A percentile compares a stretch with the other conserved stretches of the same genome.
These are phyloP conservation scores for Coendou prehensilis DNA, from an alignment of 2,797 vertebrate genomes.

Conservation along the genomic window DNA sequence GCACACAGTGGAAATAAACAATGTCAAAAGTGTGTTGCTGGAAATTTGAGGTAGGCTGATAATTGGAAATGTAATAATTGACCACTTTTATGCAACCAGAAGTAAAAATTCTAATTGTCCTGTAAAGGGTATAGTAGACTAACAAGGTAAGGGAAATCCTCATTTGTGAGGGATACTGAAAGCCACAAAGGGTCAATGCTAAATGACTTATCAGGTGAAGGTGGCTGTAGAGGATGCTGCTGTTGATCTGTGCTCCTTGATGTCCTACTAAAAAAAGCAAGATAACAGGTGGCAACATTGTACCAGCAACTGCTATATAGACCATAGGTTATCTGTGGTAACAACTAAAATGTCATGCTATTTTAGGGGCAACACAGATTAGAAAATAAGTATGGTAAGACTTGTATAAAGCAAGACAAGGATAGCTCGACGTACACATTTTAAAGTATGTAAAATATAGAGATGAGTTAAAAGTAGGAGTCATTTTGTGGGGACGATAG, in stretches of 20 bases:
- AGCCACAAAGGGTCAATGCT: accelerated
- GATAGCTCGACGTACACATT: accelerated
- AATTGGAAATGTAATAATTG: not conserved
- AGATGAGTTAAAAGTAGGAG: not conserved
- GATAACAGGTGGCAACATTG: not conserved
- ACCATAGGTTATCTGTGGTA: not conserved
- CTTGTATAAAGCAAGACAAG: not conserved
- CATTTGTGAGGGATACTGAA: not conserved
- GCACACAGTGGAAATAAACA: not conserved
- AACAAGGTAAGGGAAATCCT: not conserved
- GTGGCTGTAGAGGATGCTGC: not conserved
- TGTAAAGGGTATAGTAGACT: not conserved
- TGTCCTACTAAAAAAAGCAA: not conserved
- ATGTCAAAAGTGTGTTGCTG: not conserved
- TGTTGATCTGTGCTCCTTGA: not conserved
- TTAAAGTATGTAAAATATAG: not conserved
- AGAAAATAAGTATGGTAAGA: not conserved
- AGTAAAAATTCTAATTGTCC: not conserved
- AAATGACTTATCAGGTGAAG: not conserved
- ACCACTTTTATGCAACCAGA: not conserved
- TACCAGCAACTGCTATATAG: not conserved
- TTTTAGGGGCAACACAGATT: not conserved
- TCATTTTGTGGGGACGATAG: not conserved
- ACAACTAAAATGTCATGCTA: not conserved
- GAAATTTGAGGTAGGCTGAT: not conserved